A percentile compares a stretch with the other conserved stretches of the same genome.
These are phyloP conservation scores for Charaxes varanes DNA, from an alignment of 1,140 invertebrate genomes.

Conservation along the genomic window DNA sequence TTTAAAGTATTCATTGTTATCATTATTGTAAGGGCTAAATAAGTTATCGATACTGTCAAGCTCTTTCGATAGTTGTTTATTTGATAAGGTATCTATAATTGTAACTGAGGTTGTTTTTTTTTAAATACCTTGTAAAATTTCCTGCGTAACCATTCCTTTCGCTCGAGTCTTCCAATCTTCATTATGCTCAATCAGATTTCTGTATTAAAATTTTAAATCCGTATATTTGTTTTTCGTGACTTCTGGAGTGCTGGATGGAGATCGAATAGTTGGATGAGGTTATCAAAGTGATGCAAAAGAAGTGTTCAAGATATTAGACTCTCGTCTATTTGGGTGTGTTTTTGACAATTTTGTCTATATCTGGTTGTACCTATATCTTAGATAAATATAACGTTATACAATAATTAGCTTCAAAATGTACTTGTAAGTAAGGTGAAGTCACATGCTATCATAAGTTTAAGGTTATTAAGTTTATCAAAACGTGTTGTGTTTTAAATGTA, in stretches of 20 bases:
- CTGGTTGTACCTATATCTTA: slow-evolving; percentile 42
- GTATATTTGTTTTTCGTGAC: not conserved
- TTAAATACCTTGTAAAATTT: slow-evolving; percentile 16
- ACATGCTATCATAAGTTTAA: slow-evolving; percentile 39
- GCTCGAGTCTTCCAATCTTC: slow-evolving; percentile 35
- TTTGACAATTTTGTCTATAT: slow-evolving; percentile 52
- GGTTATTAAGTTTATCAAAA: slow-evolving; percentile 7
- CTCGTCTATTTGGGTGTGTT: slow-evolving; percentile 43
- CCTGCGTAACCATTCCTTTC: slow-evolving; percentile 33
- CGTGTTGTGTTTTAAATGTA: slow-evolving; percentile 9
- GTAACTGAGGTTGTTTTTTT: slow-evolving; percentile 15
- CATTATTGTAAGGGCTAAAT: no score
- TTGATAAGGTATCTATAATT: slow-evolving; percentile 17
- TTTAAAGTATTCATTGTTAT: no score
- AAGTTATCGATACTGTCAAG: no score
- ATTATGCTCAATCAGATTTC: slow-evolving; percentile 27
- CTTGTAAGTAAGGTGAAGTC: slow-evolving; percentile 32
- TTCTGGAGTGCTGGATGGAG: slow-evolving; percentile 7
- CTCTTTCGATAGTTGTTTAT: slow-evolving; percentile 1
- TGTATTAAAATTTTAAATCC: slow-evolving; percentile 4
- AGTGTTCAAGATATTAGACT: slow-evolving; percentile 52
- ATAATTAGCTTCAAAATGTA: slow-evolving; percentile 38
- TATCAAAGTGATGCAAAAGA: slow-evolving; percentile 33
- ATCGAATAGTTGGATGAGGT: slow-evolving; percentile 7
- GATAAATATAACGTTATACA: slow-evolving; percentile 37